These are phyloP conservation scores for Anguilla obscura DNA, from an alignment of 2,797 vertebrate species.

Conservation along the genomic window DNA sequence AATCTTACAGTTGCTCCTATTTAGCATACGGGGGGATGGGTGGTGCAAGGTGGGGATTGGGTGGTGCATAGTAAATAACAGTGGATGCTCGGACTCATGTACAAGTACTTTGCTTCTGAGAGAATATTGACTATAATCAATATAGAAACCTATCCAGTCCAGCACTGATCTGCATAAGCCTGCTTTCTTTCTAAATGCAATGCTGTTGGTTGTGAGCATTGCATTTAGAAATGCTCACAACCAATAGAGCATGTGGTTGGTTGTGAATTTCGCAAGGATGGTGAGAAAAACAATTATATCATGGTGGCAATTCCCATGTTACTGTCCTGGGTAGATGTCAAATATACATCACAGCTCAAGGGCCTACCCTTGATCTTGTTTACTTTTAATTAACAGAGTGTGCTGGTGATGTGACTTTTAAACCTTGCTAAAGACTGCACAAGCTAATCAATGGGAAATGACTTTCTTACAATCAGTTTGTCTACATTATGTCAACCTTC, in stretches of 20 bases:
- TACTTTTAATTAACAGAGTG: slow-evolving; percentile 4
- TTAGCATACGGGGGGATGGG: not conserved
- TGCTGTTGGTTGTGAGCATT: too few species aligned
- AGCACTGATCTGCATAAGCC: not conserved
- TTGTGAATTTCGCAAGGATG: not conserved
- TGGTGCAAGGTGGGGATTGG: not conserved
- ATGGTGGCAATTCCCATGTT: not conserved
- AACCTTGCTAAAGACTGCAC: not conserved
- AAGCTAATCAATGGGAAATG: not conserved
- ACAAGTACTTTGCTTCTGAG: not conserved
- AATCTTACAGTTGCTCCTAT: not conserved
- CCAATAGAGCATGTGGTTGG: too few species aligned
- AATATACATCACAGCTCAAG: not conserved
- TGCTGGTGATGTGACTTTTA: not conserved
- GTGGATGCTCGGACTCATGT: not conserved
- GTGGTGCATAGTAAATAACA: not conserved
- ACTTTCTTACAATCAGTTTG: not conserved
- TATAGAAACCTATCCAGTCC: not conserved
- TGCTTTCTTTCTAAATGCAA: not conserved
- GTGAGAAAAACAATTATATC: not conserved
- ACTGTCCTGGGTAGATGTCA: not conserved
- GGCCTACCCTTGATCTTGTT: not conserved
- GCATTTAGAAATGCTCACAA: too few species aligned
- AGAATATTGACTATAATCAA: not conserved
- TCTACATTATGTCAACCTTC: not conserved